Base-by-base conservation (phyloP, 2,797 vertebrate genomes). In the Rhinoraja longicauda region DNA sequence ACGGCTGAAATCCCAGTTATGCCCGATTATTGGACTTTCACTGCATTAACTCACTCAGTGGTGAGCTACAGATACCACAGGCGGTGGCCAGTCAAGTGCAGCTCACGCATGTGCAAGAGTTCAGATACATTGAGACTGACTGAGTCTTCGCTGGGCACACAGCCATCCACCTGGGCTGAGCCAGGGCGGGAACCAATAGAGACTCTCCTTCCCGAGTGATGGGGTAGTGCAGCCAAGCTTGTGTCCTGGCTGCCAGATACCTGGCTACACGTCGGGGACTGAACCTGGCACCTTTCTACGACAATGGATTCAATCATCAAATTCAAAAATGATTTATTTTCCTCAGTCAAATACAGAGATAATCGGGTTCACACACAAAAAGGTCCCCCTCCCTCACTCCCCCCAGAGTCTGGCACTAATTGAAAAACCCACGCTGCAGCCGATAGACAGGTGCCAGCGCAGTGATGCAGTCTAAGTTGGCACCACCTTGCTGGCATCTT, bases 401-500 rank as follows among this genome's bases (percentile, higher is more conserved):
- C 21, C 70, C 70, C 21, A 19, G 39, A 45, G 72, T 53, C 67
- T 75, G 24, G 39, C 26, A 67, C 36, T 73, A 75, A 92, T 75
- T 45, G 24, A 91, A 92, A 53, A 92, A 45, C 45, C 21, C 70
- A 8, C 19, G 39, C 70, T 53, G n/a, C 45, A n/a, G 70, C 70
- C 39, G 36, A 53, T 53, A 45, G 90, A 92, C 13, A 10, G 36
- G 12, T 92, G 90, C 90, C 90, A 92, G 36, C 39, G 75, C 21
- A 75, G 70, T 29, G 36, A 91, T 13, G 70, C 90, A 9, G 36
- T 26, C 64, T 39, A 39, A 32, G 70, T 70, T 92, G 90, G 90
- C 90, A 92, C 45, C 24, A 57, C 39, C 70, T 91, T 73, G 70
- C 70, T 91, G 90, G 67, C 70, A 91, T 39, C 88, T 91, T 8